phyloP scores from a whole-genome alignment of 2,888 invertebrate genomes.

The Dioctria rufipes region DNA sequence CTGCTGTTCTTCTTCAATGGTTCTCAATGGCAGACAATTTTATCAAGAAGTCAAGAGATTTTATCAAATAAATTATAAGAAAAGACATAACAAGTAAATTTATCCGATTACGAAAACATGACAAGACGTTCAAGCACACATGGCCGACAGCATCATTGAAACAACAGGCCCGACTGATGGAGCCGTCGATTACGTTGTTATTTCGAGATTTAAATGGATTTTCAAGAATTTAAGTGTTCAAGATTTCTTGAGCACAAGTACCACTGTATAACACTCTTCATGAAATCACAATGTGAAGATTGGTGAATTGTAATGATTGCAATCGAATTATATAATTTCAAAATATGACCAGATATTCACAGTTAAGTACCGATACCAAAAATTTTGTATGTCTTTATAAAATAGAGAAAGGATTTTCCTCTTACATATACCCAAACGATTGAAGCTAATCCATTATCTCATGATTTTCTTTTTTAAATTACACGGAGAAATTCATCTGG shows the following conservation, averaged over 20 bases:
- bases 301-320: too few relatives aligned
- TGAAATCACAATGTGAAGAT: too few relatives aligned
- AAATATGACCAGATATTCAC: too few relatives aligned
- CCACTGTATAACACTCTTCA: background rate
- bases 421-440: too few relatives aligned
- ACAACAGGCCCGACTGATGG: background rate
- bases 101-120: conserved; percentile 33
- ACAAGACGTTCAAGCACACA: conserved; percentile 15
- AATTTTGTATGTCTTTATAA: too few relatives aligned
- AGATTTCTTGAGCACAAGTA: background rate
- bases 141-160: conserved; percentile 1
- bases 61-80: conserved; percentile 39
- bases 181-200: background rate
- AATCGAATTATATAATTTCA: too few relatives aligned
- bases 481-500: too few relatives aligned
- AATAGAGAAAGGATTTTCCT: too few relatives aligned
- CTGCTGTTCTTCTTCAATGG: conserved; percentile 24
- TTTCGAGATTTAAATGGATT: conserved; percentile 5
- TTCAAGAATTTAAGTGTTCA: background rate
- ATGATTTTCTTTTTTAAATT: too few relatives aligned
- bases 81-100: conserved; percentile 40
- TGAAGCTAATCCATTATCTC: too few relatives aligned
- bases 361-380: too few relatives aligned
- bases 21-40: conserved; percentile 55
- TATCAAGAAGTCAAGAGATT: conserved; percentile 52